Conservation (phyloP, 2,888 invertebrate species). For the Ypsolopha sequella region DNA sequence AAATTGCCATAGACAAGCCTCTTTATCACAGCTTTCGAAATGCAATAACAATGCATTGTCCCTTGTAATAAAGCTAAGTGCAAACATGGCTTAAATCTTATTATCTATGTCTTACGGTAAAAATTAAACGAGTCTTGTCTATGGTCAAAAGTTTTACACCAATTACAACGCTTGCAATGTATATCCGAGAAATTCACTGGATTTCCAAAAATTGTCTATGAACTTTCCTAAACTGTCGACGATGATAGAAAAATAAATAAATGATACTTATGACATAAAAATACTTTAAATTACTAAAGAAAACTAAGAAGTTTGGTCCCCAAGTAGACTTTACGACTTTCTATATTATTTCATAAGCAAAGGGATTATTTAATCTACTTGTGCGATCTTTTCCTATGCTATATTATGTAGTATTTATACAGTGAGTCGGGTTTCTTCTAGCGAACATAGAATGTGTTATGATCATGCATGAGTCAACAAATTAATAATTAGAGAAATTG, state of each 20-base stretch:
- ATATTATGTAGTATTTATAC: constrained; percentile 24
- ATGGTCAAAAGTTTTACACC: constrained; percentile 26
- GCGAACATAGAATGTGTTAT: background rate
- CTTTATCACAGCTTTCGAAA: constrained; percentile 67
- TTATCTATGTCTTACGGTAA: constrained; percentile 63
- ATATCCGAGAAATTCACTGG: constrained; percentile 21
- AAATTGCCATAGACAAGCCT: constrained; percentile 55
- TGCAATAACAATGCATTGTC: constrained; percentile 59
- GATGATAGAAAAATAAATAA: constrained; percentile 48
- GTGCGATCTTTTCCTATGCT: constrained; percentile 19
- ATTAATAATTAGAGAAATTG: constrained; percentile 22
- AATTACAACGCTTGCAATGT: background rate
- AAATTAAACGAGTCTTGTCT: constrained; percentile 55
- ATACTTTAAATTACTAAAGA: constrained; percentile 21
- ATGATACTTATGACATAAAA: constrained; percentile 28
- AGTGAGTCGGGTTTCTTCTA: constrained; percentile 54
- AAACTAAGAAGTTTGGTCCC: background rate
- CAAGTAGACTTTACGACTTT: background rate
- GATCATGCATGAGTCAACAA: background rate
- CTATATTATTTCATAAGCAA: background rate
- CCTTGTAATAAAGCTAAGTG: constrained; percentile 54
- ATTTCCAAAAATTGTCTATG: constrained; percentile 31
- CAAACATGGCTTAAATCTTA: constrained; percentile 57
- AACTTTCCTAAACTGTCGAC: constrained; percentile 43
- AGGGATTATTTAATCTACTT: background rate